Conservation (phyloP, 1,140 invertebrate species). For the Diabrotica virgifera region DNA sequence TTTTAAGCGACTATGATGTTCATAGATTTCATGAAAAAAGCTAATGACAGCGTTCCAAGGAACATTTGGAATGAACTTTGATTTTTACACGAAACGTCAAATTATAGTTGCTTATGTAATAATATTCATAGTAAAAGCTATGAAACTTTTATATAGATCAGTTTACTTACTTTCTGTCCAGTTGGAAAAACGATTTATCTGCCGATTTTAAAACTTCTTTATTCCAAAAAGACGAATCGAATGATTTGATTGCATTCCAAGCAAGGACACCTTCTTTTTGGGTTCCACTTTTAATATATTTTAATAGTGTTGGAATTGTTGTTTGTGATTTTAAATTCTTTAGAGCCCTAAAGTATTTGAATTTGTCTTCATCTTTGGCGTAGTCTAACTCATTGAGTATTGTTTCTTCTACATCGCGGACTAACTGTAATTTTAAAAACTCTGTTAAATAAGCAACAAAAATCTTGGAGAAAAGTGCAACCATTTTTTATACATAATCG, state of each 20-base stretch:
- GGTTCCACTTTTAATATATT: constrained; percentile 49
- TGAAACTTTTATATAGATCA: too few species aligned
- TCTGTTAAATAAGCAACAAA: not conserved
- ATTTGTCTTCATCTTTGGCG: constrained; percentile 57
- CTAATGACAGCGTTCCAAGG: too few species aligned
- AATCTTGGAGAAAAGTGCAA: too few species aligned
- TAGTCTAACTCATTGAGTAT: constrained; percentile 53
- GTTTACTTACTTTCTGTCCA: constrained; percentile 45
- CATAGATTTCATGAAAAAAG: too few species aligned
- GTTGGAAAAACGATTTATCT: constrained; percentile 62
- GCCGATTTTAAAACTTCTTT: constrained; percentile 53
- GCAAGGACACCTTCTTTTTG: constrained; percentile 58
- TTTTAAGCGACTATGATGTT: too few species aligned
- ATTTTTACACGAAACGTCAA: too few species aligned
- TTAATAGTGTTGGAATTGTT: constrained; percentile 59
- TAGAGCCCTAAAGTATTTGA: constrained; percentile 63
- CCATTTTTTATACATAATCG: too few species aligned
- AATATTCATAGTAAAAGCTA: too few species aligned
- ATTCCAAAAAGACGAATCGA: constrained; percentile 52
- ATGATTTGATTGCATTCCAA: constrained; percentile 61
- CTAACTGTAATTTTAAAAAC: constrained; percentile 22
- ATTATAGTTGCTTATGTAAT: too few species aligned
- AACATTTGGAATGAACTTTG: too few species aligned
- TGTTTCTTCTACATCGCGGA: constrained; percentile 47
- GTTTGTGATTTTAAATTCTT: constrained; percentile 61